A percentile compares a stretch with the other conserved stretches of the same genome.
These are phyloP conservation scores for Callaeas wilsoni DNA, from an alignment of 2,113 vertebrate genomes.

Conservation along the genomic window DNA sequence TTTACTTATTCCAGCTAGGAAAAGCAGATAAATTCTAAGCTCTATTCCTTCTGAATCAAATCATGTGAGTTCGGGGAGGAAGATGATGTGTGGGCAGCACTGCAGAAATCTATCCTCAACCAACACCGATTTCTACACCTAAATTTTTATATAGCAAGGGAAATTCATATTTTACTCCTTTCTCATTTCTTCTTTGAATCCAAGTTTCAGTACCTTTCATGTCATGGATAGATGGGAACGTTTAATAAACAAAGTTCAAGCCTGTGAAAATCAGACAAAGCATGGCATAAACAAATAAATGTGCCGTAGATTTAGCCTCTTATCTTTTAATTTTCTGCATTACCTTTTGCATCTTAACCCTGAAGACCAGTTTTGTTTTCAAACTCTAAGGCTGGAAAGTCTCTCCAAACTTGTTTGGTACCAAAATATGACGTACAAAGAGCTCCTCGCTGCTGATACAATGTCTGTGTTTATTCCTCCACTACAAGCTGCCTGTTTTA, in stretches of 20 bases:
- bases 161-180: neutral
- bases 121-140: neutral
- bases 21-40: neutral
- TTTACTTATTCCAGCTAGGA: neutral
- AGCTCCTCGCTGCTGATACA: neutral
- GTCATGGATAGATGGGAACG: accelerated
- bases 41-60: neutral
- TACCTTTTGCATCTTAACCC: neutral
- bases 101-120: neutral
- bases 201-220: neutral
- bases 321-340: neutral
- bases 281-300: neutral
- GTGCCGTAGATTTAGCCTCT: neutral
- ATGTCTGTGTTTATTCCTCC: neutral
- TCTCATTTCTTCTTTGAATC: neutral
- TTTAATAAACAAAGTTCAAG: neutral
- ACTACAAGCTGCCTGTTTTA: neutral
- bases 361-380: neutral
- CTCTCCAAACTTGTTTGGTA: neutral
- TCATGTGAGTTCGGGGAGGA: neutral
- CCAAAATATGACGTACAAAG: neutral
- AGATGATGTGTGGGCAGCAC: neutral
- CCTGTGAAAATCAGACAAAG: neutral
- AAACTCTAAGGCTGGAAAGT: neutral
- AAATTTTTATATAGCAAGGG: neutral